A percentile compares a stretch with the other conserved stretches of the same genome.
Conservation (phyloP, 2,113 vertebrate genomes). For the Epinephelus moara region DNA sequence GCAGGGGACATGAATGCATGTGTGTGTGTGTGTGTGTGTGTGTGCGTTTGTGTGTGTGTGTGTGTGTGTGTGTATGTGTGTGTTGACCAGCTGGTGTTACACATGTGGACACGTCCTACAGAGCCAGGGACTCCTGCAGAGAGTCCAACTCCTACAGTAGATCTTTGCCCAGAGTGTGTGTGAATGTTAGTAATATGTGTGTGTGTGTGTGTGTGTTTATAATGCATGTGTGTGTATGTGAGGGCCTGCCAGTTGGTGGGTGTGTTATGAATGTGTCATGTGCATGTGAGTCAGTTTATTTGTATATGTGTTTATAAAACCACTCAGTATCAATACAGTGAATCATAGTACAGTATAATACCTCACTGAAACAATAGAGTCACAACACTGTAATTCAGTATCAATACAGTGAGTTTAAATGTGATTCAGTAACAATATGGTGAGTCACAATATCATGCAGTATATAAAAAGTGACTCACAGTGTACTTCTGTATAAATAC, state of each 20-base stretch:
- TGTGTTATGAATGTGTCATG: slow-evolving; percentile 64
- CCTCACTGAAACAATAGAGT: neutral
- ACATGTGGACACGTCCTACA: slow-evolving; percentile 66
- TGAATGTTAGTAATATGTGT: slow-evolving; percentile 17
- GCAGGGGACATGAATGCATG: slow-evolving; percentile 54
- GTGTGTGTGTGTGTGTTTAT: slow-evolving; percentile 1
- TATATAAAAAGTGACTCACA: too few species aligned
- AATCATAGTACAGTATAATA: slow-evolving; percentile 19
- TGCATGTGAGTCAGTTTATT: slow-evolving; percentile 64
- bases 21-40: slow-evolving; percentile 16
- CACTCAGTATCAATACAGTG: slow-evolving; percentile 28
- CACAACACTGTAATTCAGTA: neutral
- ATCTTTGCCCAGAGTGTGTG: slow-evolving; percentile 47
- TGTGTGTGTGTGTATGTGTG: slow-evolving; percentile 28
- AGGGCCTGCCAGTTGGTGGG: slow-evolving; percentile 57
- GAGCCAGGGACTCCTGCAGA: slow-evolving; percentile 63
- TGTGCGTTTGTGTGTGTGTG: slow-evolving; percentile 18
- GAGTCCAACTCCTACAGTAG: slow-evolving; percentile 44
- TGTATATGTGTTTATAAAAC: slow-evolving; percentile 51
- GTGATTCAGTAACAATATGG: neutral
- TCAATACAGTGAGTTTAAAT: neutral
- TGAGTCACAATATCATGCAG: neutral
- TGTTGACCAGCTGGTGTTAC: slow-evolving; percentile 64
- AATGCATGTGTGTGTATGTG: slow-evolving; percentile 1
- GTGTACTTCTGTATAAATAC: neutral